Conservation (phyloP, 1,140 invertebrate species). For the Meloidogyne exigua region DNA sequence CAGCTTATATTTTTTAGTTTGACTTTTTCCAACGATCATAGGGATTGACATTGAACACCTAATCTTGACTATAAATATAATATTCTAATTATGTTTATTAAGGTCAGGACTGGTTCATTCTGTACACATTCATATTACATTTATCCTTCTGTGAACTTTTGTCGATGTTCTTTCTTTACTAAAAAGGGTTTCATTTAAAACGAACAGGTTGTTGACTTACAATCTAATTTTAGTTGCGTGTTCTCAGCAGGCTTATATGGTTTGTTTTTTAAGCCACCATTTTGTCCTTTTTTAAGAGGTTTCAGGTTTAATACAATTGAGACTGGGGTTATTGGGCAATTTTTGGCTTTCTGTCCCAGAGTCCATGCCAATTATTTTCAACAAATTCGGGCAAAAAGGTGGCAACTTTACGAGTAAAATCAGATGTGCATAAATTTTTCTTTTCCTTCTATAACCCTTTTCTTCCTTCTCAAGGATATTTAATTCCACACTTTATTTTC, state of each 20-base stretch:
- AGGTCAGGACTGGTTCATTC: background rate
- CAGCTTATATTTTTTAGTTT: no score
- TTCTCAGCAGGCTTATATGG: background rate
- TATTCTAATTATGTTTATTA: background rate
- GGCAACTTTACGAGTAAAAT: background rate
- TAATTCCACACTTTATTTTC: background rate
- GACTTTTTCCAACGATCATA: no score
- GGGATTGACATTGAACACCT: no score
- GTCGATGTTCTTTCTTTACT: slow-evolving; percentile 10
- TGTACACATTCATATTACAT: slow-evolving; percentile 10
- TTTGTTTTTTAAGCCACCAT: background rate
- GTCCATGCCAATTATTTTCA: no score
- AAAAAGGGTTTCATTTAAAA: slow-evolving; percentile 2
- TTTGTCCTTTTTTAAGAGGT: background rate
- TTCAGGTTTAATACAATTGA: no score
- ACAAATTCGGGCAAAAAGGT: no score
- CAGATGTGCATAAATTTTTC: slow-evolving; percentile 13
- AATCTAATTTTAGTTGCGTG: background rate
- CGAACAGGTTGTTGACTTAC: background rate
- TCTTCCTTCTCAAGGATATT: background rate
- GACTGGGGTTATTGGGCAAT: no score
- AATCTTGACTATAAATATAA: no score
- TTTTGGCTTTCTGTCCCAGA: no score
- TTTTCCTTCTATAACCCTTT: background rate
- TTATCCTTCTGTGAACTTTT: slow-evolving; percentile 19